Base-by-base conservation (phyloP, 2,113 vertebrate species). In the Forbesichthys papilliferus region DNA sequence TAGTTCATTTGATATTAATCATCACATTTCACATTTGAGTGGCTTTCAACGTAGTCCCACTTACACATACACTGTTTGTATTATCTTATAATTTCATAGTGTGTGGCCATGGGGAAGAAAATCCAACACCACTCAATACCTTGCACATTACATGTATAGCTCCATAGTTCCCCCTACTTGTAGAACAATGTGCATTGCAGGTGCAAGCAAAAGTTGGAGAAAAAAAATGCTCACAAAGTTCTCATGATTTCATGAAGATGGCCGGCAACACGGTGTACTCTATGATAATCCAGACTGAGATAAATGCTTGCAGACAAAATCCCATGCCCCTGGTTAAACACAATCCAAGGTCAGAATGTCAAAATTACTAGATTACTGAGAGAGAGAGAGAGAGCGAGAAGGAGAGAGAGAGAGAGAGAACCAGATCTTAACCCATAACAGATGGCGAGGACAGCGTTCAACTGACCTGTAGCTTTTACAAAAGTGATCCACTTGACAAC, bases 161-260 rank as follows among this genome's bases (percentile, higher is more conserved):
- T 36, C 58, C 75, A 55, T 73, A 64, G 2, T 76, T 61, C 87
- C 85, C 69, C 54, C 87, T 84, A 78, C 80, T 83, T 87, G 82
- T 57, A 9, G 71, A 61, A 3, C 11, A 36, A 12, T 4, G 12
- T 58, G 4, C 33, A 55, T 11, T n/a, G 16, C 54, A 55, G 54
- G 54, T 55, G 16, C 16, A n/a, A 5, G 51, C 11, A 9, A 9
- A 18, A 11, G 49, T 52, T 9, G 3, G 13, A 12, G 16, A 14
- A 11, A 52, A 52, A 52, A 14, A 14, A 4, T 11, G 11, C 10
- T 52, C 49, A 12, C 3, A 11, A 52, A 52, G 10, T 52, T 52
- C 11, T 52, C 18, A 8, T 1, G 9, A 11, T 62, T 11, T 13
- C 10, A 51, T 51, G 14, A 51, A 11, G 49, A 1, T 51, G 49